Evolutionary conservation across 2,888 invertebrate species (phyloP), one percentile per base, ranked within the genome.

Genomic region (Callosobruchus maculatus): DNA sequence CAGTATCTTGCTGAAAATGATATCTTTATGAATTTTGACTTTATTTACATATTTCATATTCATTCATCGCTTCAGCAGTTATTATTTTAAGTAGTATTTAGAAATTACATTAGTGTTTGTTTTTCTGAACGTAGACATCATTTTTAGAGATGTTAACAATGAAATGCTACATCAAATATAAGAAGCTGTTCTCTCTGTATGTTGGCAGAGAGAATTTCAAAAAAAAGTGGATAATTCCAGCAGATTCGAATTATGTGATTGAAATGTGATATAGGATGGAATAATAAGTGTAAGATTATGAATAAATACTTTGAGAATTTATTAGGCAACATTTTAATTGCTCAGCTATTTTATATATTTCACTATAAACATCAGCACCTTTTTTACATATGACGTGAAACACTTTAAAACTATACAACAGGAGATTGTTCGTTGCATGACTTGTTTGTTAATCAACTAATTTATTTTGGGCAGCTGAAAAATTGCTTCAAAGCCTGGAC

Each of bases 401-500:
- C 18, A 49, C 49, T 49, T 49, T 5, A 49, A 7, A 49, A 49
- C 13, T 49, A 13, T 1, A 13, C 49, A 49, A 18, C 13, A 49
- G 49, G 49, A 3, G 30, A 30, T 49, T 49, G 3, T 4, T 68
- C 21, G 13, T 68, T 68, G 68, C 68, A 68, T 68, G 68, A 20
- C 21, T 21, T 18, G 9, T 68, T 9, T 68, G 21, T 68, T 68
- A 21, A 21, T 22, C 18, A 22, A 30, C 26, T 70, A 22, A 70
- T 70, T 70, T 30, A 84, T 86, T 88, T 77, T 82, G 82, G 86
- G 87, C 88, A 88, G 89, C 89, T 85, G 89, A 89, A 83, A 89
- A 89, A 84, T 88, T 90, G 86, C 91, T 90, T 89, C 91, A 90
- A 87, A 91, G 91, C 88, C 88, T 92, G 88, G 91, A 91, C 85